Percentiles rank a stretch among this genome's conserved stretches.
phyloP scores from a whole-genome alignment of 2,797 vertebrate species.

The Lacerta viridis region DNA sequence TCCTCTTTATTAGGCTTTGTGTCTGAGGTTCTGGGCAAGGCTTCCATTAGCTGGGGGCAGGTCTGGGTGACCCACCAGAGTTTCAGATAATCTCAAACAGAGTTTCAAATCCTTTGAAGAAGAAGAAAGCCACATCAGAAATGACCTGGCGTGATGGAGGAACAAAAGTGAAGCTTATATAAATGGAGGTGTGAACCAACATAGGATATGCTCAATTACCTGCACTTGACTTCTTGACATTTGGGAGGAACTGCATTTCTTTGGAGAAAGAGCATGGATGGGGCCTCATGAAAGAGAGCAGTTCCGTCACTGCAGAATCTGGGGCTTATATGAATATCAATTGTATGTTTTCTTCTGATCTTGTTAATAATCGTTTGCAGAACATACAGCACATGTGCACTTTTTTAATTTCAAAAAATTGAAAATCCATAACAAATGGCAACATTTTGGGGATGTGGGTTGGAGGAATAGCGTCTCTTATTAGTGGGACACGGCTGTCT shows the following conservation, averaged over 20 bases:
- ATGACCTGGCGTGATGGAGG: conserved; percentile 63
- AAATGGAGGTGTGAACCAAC: conserved; percentile 59
- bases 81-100: conserved; percentile 49
- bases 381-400: not conserved
- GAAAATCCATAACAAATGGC: conserved; percentile 10
- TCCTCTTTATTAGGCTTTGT: conserved; percentile 23
- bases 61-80: conserved; percentile 34
- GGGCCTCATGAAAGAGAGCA: not conserved
- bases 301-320: not conserved
- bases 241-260: conserved; percentile 35
- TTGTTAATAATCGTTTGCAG: not conserved
- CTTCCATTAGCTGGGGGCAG: conserved; percentile 63
- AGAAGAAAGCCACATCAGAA: conserved; percentile 62
- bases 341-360: not conserved
- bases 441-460: not conserved
- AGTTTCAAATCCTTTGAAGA: conserved; percentile 63
- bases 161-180: conserved; percentile 46
- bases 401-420: conserved; percentile 10
- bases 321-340: not conserved
- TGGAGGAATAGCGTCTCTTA: not conserved
- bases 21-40: conserved; percentile 45
- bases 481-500: not conserved
- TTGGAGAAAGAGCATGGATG: conserved; percentile 7
- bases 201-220: conserved; percentile 58
- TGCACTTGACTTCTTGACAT: conserved; percentile 50